Base-by-base conservation (phyloP, 2,113 vertebrate genomes). In the Zosterops lateralis region DNA sequence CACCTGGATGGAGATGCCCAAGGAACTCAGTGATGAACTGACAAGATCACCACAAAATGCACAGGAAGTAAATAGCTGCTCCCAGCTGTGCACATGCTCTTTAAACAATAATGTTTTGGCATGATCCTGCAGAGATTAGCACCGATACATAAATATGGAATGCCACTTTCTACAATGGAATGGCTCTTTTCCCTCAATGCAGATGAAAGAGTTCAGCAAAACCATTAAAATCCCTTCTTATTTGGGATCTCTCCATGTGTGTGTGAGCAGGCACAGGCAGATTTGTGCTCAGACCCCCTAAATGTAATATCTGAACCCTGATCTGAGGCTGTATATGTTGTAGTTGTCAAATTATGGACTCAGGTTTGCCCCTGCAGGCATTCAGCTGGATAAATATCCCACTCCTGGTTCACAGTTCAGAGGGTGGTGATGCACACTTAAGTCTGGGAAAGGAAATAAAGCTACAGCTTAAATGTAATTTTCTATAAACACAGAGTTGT, bases 1-100 rank as follows among this genome's bases (percentile, higher is more conserved):
- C 90, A 94, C 73, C 88, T 96, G 86, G 79, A 40, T 60, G 56
- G 67, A 92, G 87, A 60, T 58, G 84, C 71, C 51, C 71, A 91
- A 92, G 79, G 81, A 95, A 61, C 40, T 38, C 53, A 2, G 2
- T 1, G 42, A 77, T 25, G 58, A 68, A 6, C 71, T 53, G 71
- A 36, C n/a, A 76, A 50, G 61, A 60, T 87, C 74, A 86, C 34
- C 3, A 6, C 60, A 72, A 75, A 84, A 44, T 1, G 10, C 58
- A 45, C 44, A 38, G 64, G 80, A 77, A 86, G 70, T 24, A 53
- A 90, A 88, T 8, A 84, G 84, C 79, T 92, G 50, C n/a, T 77
- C 53, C 70, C 86, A 89, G 65, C 62, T 67, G 58, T 20, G 50
- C 47, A 48, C 57, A 21, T 5, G 60, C 17, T 72, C 62, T 66